Conservation (phyloP, 2,113 vertebrate genomes). For the Puntigrus tetrazona region DNA sequence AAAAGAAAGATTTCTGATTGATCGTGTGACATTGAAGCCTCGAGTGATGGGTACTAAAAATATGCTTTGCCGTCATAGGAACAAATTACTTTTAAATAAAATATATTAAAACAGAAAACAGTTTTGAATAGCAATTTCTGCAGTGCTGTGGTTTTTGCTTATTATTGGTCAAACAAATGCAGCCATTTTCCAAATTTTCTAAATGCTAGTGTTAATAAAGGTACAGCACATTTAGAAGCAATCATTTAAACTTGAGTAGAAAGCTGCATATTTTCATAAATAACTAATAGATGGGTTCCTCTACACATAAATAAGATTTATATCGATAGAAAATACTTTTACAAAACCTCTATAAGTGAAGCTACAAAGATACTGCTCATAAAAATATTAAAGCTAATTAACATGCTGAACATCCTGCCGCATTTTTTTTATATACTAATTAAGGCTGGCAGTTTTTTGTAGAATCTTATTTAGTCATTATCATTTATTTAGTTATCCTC, state of each 20-base stretch:
- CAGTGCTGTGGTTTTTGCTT: not conserved
- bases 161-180: not conserved
- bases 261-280: not conserved
- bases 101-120: too few species aligned
- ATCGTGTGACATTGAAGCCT: too few species aligned
- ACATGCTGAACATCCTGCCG: not conserved
- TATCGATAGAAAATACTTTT: not conserved
- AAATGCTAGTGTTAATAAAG: not conserved
- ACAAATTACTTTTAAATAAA: too few species aligned
- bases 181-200: not conserved
- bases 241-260: not conserved
- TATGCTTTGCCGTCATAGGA: too few species aligned
- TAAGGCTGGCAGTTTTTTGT: not conserved
- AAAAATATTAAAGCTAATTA: not conserved
- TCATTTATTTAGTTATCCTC: too few species aligned
- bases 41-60: too few species aligned
- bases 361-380: not conserved
- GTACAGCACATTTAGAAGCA: not conserved
- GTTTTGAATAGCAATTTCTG: not conserved
- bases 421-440: not conserved
- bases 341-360: not conserved
- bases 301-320: not conserved
- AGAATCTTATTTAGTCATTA: not conserved
- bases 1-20: too few species aligned
- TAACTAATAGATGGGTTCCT: not conserved